phyloP scores from a whole-genome alignment of 2,113 vertebrate species.

The Hydrolagus affinis region DNA sequence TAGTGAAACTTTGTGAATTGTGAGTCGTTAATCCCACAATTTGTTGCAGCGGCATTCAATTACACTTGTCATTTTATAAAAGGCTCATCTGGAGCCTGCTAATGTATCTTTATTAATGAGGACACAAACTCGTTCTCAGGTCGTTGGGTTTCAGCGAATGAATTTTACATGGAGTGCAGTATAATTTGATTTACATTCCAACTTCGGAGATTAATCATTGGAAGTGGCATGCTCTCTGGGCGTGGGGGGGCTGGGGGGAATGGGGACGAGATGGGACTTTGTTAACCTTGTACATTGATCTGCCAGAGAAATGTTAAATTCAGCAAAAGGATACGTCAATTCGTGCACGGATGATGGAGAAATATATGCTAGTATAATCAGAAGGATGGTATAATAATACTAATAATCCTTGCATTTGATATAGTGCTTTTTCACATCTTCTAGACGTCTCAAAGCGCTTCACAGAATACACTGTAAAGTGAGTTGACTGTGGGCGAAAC shows the following conservation, averaged over 20 bases:
- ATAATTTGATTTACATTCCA: neutral
- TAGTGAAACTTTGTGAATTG: no score
- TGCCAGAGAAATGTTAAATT: neutral
- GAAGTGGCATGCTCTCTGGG: neutral
- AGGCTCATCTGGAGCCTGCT: neutral
- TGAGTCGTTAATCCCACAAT: no score
- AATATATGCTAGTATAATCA: constrained; percentile 99
- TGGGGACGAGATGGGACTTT: neutral
- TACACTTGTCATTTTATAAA: neutral
- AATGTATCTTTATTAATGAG: neutral
- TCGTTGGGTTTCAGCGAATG: neutral
- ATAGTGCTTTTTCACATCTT: no score
- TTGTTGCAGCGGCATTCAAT: neutral
- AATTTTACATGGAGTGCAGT: neutral
- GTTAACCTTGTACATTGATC: neutral
- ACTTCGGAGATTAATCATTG: constrained; percentile 11
- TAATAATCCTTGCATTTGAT: no score
- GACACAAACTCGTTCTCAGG: neutral
- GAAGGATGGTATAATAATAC: no score
- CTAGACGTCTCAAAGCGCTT: no score
- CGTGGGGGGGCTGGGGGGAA: neutral
- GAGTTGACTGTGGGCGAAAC: no score
- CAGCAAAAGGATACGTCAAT: neutral
- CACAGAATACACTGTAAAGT: no score
- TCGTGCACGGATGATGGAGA: constrained; percentile 99